These are phyloP conservation scores for Podarcis muralis DNA, from an alignment of 2,113 vertebrate species.

Conservation along the genomic window DNA sequence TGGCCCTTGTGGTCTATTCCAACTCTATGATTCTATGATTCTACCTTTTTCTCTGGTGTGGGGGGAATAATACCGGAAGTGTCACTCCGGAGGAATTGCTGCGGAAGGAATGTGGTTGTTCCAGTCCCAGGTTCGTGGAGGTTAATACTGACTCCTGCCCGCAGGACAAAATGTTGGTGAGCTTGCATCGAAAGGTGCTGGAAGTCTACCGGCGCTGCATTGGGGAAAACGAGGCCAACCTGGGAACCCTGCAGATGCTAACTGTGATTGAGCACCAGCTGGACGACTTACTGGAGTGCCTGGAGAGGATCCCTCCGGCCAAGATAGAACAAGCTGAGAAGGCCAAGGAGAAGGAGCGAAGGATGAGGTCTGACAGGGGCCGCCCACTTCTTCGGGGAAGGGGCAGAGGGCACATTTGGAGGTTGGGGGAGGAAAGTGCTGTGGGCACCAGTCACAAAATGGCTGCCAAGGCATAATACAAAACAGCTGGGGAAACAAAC, in stretches of 20 bases:
- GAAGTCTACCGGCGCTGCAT: constrained; percentile 85
- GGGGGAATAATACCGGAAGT: neutral
- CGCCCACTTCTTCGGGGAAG: too few species aligned
- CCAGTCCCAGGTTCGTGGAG: too few species aligned
- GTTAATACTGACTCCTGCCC: rapidly evolving
- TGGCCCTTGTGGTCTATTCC: too few species aligned
- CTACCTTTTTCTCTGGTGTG: neutral
- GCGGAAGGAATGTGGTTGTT: neutral
- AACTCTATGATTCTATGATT: too few species aligned
- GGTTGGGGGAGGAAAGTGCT: too few species aligned
- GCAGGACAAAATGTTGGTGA: constrained; percentile 82
- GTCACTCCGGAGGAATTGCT: neutral
- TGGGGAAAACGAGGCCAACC: constrained; percentile 75
- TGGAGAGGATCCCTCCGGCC: constrained; percentile 81
- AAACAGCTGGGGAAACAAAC: too few species aligned
- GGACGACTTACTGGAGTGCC: constrained; percentile 77
- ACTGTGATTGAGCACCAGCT: constrained; percentile 82
- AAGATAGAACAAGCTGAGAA: constrained; percentile 77
- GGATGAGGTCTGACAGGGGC: constrained; percentile 74
- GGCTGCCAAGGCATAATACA: too few species aligned
- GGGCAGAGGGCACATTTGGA: too few species aligned
- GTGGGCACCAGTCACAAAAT: too few species aligned
- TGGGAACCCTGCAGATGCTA: constrained; percentile 86
- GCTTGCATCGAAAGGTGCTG: constrained; percentile 82
- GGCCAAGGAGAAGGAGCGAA: constrained; percentile 83